phyloP scores from a whole-genome alignment of 2,888 invertebrate genomes.

The Tenthredo distinguenda region DNA sequence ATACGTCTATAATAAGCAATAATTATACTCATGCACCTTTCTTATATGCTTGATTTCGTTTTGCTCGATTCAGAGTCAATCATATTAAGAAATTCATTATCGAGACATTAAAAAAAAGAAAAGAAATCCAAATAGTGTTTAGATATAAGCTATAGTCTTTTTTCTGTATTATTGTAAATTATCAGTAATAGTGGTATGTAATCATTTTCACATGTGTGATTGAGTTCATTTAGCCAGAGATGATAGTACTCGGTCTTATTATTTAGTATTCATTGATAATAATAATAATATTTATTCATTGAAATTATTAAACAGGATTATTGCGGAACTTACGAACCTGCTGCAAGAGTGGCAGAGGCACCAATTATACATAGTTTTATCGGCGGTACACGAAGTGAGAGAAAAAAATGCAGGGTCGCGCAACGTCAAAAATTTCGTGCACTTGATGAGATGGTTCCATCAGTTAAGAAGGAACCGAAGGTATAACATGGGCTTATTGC shows the following conservation, averaged over 20 bases:
- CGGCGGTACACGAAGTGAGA: conserved; percentile 23
- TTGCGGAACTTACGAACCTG: conserved; percentile 25
- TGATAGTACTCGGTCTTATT: not conserved
- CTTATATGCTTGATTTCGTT: no score
- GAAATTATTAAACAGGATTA: conserved; percentile 28
- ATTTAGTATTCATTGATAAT: not conserved
- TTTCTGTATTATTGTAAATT: not conserved
- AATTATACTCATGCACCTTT: no score
- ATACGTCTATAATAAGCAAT: no score
- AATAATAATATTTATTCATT: not conserved
- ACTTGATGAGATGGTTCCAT: not conserved
- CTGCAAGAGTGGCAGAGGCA: not conserved
- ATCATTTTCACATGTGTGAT: no score
- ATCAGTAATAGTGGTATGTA: not conserved
- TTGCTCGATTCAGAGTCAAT: no score
- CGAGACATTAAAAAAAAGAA: not conserved
- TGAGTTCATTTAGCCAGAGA: no score
- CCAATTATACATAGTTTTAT: conserved; percentile 25
- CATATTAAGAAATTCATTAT: not conserved
- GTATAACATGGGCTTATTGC: not conserved
- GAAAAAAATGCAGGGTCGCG: not conserved
- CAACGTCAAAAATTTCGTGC: conserved; percentile 40
- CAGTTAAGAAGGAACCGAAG: not conserved
- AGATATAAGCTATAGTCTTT: not conserved
- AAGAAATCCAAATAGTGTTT: not conserved